phyloP scores from a whole-genome alignment of 2,797 vertebrate species.

The Helostoma temminkii region DNA sequence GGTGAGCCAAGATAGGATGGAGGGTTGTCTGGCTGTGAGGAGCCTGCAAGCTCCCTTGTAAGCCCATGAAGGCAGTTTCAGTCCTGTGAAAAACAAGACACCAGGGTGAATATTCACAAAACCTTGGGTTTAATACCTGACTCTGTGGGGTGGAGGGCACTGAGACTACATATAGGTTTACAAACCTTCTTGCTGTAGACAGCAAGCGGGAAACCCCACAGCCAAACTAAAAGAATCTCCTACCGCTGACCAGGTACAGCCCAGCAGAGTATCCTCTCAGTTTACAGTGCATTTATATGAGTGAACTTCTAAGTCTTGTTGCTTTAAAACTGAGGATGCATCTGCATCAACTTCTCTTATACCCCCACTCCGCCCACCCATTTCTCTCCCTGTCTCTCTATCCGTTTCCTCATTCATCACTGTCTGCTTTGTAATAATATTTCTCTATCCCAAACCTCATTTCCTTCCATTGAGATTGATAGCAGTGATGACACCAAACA shows the following conservation, averaged over 20 bases:
- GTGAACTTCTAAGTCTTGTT: constrained; percentile 36
- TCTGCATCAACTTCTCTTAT: constrained; percentile 41
- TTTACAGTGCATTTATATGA: constrained; percentile 43
- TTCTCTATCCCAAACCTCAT: constrained; percentile 89
- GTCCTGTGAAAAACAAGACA: constrained; percentile 67
- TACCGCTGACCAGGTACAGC: constrained; percentile 41
- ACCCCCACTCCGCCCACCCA: constrained; percentile 36
- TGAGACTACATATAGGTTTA: constrained; percentile 61
- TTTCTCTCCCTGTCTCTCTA: constrained; percentile 65
- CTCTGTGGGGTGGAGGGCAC: constrained; percentile 68
- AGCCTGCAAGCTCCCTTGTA: constrained; percentile 62
- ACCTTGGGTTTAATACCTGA: constrained; percentile 78
- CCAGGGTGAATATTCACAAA: constrained; percentile 73
- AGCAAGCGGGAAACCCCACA: constrained; percentile 40
- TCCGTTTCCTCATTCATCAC: constrained; percentile 86
- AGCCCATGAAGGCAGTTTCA: constrained; percentile 65
- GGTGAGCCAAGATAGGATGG: constrained; percentile 55
- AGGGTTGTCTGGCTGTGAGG: constrained; percentile 43
- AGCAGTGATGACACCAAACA: constrained; percentile 88
- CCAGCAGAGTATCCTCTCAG: constrained; percentile 40
- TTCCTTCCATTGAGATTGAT: constrained; percentile 89
- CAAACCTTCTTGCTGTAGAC: constrained; percentile 54
- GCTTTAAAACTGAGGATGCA: constrained; percentile 42
- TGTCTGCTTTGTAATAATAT: constrained; percentile 91
- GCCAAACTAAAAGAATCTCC: constrained; percentile 46